Base-by-base conservation (phyloP, 1,140 invertebrate genomes). In the Cecropterus lyciades region DNA sequence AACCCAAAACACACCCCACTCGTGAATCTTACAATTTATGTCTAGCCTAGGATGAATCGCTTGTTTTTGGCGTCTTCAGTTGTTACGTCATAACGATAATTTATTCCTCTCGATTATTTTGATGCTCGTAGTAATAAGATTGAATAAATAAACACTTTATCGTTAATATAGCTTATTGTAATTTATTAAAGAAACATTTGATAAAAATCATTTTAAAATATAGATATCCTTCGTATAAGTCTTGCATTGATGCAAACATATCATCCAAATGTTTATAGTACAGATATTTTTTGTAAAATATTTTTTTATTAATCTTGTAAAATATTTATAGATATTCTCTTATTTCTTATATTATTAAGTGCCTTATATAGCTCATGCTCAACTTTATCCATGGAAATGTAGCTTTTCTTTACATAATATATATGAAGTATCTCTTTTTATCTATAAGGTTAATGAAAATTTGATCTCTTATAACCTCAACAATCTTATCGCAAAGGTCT, bases 401-500 rank as follows among this genome's bases (percentile, higher is more conserved):
- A 63, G 51, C n/a, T 74, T 74, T 69, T 69, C 62, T 59, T 20
- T 63, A 46, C 15, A 20, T 30, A 40, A 30, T 48, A 33, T 16
- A 56, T 4, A 30, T n/a, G n/a, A 14, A 51, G 49, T 53, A 53
- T 63, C 69, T 73, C 63, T 64, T 67, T 72, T 75, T 72, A 80
- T 77, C 70, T 67, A 64, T 69, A 76, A 69, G 82, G 79, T 85
- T 79, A 84, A 84, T 77, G 73, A 73, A 73, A 82, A 77, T 79
- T 75, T 84, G 77, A 84, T 80, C 82, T 59, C 9, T 67, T 42
- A 43, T 37, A 53, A 49, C 49, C 59, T 85, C 75, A 80, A 78
- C 73, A 81, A 76, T 45, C 73, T 75, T 80, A 78, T 84, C 73
- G 48, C 30, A 37, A 9, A 60, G n/a, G 16, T 62, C 27, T 27